Evolutionary conservation across 2,797 vertebrate species (phyloP).

Genomic region (Coregonus sp.): DNA sequence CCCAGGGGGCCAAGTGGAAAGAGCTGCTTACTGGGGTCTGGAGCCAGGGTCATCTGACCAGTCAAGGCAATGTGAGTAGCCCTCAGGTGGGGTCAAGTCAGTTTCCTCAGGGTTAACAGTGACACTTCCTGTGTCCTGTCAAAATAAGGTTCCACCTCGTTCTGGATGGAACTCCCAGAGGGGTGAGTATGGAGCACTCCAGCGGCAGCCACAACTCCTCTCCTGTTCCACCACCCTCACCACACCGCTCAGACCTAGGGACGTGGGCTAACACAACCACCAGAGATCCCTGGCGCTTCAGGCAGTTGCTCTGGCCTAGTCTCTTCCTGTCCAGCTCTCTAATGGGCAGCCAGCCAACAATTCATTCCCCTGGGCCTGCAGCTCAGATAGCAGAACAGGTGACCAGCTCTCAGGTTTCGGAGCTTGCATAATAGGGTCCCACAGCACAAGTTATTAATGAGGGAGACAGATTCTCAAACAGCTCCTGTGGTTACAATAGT

Average conservation of each 20-base stretch:
- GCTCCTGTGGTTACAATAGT: conserved; percentile 30
- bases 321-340: conserved; percentile 28
- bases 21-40: conserved; percentile 39
- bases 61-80: conserved; percentile 49
- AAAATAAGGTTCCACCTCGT: conserved; percentile 18
- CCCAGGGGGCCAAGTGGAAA: conserved; percentile 24
- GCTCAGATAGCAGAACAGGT: conserved; percentile 72
- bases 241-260: conserved; percentile 24
- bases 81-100: conserved; percentile 25
- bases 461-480: conserved; percentile 41
- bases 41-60: conserved; percentile 36
- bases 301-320: conserved; percentile 26
- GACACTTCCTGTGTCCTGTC: conserved; percentile 25
- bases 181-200: not conserved
- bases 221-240: conserved; percentile 29
- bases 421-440: conserved; percentile 52
- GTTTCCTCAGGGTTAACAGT: not conserved
- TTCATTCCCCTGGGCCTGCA: conserved; percentile 38
- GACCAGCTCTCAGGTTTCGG: conserved; percentile 72
- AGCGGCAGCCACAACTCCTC: conserved; percentile 9
- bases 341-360: conserved; percentile 35
- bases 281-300: conserved; percentile 25
- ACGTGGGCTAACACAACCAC: conserved; percentile 29
- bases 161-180: conserved; percentile 35
- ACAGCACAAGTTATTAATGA: conserved; percentile 69